These are phyloP conservation scores for Hypomecis atomaria DNA, from an alignment of 2,888 invertebrate genomes.

Conservation along the genomic window DNA sequence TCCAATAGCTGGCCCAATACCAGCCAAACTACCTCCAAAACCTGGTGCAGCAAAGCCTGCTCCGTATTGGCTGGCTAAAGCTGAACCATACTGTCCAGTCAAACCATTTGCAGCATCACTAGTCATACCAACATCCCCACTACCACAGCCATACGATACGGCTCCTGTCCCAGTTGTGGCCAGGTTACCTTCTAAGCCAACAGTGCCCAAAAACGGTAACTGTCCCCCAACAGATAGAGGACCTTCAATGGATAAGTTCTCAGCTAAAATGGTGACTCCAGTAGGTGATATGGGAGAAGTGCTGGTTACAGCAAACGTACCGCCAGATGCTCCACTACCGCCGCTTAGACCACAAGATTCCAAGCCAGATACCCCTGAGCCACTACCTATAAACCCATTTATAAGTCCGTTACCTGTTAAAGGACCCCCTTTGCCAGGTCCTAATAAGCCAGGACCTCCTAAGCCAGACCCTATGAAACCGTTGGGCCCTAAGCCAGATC, in stretches of 20 bases:
- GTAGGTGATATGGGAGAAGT: constrained; percentile 45
- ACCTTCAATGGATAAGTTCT: constrained; percentile 49
- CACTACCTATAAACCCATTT: neutral
- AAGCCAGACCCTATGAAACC: neutral
- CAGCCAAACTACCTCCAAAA: constrained; percentile 1
- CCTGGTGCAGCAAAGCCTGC: neutral
- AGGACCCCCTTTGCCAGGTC: neutral
- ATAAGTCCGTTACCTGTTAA: neutral
- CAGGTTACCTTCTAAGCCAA: constrained; percentile 44
- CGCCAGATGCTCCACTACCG: constrained; percentile 23
- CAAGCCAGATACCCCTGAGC: neutral
- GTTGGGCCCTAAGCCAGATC: neutral
- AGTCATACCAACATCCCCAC: constrained; percentile 39
- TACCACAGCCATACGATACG: constrained; percentile 47
- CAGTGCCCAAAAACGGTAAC: constrained; percentile 46
- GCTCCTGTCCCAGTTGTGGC: constrained; percentile 40
- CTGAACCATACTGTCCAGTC: constrained; percentile 17
- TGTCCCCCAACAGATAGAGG: constrained; percentile 44
- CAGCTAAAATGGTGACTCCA: constrained; percentile 47
- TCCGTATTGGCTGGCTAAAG: neutral
- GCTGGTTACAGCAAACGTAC: constrained; percentile 42
- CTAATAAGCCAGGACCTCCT: neutral
- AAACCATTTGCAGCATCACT: constrained; percentile 25
- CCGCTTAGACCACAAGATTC: constrained; percentile 1
- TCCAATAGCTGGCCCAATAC: neutral